Evolutionary conservation across 2,113 vertebrate genomes (phyloP).

Genomic region (Platichthys flesus): DNA sequence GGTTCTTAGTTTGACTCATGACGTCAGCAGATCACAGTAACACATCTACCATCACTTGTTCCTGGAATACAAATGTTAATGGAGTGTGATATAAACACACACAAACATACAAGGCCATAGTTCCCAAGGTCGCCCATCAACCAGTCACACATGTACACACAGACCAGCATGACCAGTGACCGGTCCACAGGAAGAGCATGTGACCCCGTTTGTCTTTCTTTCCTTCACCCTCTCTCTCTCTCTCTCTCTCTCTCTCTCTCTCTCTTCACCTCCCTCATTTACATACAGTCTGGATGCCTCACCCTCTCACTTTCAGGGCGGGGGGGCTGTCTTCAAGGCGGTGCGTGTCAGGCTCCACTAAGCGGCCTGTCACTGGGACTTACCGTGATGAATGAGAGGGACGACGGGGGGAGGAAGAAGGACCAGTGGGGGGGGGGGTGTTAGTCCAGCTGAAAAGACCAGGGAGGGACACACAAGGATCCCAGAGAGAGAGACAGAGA

Average conservation of each 20-base stretch:
- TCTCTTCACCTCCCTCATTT: conserved; percentile 32
- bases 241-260: conserved; percentile 19
- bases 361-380: conserved; percentile 64
- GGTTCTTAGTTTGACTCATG: too few relatives aligned
- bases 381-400: conserved; percentile 74
- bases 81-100: background rate
- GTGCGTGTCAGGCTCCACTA: conserved; percentile 75
- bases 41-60: too few relatives aligned
- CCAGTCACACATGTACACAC: conserved; percentile 26
- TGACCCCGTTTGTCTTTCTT: conserved; percentile 40
- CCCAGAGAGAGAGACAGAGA: conserved; percentile 6
- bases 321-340: conserved; percentile 63
- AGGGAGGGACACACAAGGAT: too few relatives aligned
- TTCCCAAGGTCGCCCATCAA: conserved; percentile 58
- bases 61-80: too few relatives aligned
- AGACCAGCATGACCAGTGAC: conserved; percentile 46
- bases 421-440: background rate
- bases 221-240: conserved; percentile 21
- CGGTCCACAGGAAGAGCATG: conserved; percentile 51
- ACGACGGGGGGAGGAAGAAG: background rate
- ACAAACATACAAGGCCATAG: background rate
- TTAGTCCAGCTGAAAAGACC: background rate
- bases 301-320: conserved; percentile 32
- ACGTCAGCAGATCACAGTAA: too few relatives aligned
- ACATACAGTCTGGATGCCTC: conserved; percentile 20